Evolutionary conservation across 1,140 invertebrate genomes (phyloP).

Genomic region (Listronotus oregonensis): DNA sequence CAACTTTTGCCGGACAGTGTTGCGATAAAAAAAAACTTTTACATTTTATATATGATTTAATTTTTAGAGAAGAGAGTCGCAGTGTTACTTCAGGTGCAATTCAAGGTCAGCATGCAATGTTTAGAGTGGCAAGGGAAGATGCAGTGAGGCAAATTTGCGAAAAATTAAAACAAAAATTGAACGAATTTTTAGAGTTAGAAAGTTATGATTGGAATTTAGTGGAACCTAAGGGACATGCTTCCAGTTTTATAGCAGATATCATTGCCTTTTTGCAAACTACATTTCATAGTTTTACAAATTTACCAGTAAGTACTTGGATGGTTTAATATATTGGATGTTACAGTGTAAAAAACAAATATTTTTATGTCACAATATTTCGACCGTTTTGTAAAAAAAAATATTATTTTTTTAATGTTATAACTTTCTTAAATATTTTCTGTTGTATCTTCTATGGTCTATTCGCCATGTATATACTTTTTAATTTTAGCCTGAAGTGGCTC

Average conservation of each 20-base stretch:
- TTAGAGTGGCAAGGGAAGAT: constrained; percentile 92
- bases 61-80: constrained; percentile 49
- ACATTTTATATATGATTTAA: no score
- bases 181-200: constrained; percentile 92
- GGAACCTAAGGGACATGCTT: constrained; percentile 94
- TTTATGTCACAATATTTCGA: no score
- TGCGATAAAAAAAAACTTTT: no score
- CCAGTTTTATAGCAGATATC: constrained; percentile 92
- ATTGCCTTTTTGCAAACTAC: constrained; percentile 95
- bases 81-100: constrained; percentile 45
- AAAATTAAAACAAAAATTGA: constrained; percentile 90
- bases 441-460: no score
- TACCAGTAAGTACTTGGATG: constrained; percentile 70
- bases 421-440: no score
- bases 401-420: no score
- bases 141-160: constrained; percentile 97
- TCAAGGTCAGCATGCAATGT: constrained; percentile 81
- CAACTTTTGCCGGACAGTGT: no score
- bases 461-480: constrained; percentile 27
- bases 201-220: constrained; percentile 93
- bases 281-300: constrained; percentile 89
- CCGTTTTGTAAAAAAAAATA: no score
- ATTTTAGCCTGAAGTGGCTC: constrained; percentile 82
- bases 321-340: neutral
- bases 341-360: no score